phyloP scores from a whole-genome alignment of 2,888 invertebrate genomes.

The Quadriops clusia region DNA sequence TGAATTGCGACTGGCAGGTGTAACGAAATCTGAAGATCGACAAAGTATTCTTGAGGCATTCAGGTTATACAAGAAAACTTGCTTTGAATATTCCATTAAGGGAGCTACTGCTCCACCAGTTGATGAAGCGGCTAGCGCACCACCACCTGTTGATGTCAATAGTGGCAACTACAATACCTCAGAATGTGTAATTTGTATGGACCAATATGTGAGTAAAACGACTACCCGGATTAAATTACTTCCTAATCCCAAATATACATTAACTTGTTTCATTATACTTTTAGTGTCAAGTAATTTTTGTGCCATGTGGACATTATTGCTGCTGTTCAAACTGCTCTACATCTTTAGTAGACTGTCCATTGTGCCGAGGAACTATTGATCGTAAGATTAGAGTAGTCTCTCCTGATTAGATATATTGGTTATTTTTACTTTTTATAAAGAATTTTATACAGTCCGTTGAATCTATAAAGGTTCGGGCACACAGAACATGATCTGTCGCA shows the following conservation, averaged over 20 bases:
- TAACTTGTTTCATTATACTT: constrained; percentile 24
- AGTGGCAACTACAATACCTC: constrained; percentile 29
- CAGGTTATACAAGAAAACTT: constrained; percentile 8
- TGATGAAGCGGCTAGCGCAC: constrained; percentile 28
- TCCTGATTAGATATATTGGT: no score
- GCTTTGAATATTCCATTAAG: no score
- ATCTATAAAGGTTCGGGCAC: no score
- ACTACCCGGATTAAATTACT: constrained; percentile 2
- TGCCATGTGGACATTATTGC: constrained; percentile 82
- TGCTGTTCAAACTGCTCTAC: constrained; percentile 61
- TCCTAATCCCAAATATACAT: constrained; percentile 9
- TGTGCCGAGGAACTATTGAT: constrained; percentile 63
- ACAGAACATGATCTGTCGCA: no score
- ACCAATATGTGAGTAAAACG: constrained; percentile 45
- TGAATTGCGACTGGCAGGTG: constrained; percentile 47
- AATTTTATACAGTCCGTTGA: no score
- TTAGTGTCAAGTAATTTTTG: constrained; percentile 66
- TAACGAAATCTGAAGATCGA: constrained; percentile 45
- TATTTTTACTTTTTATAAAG: no score
- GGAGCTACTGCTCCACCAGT: constrained; percentile 8
- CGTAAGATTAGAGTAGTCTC: constrained; percentile 50
- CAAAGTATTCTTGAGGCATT: constrained; percentile 47
- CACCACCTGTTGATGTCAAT: constrained; percentile 13
- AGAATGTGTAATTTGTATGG: constrained; percentile 81
- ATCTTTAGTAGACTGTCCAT: constrained; percentile 55